Conservation (phyloP, 2,797 vertebrate genomes). For the Pampus argenteus region DNA sequence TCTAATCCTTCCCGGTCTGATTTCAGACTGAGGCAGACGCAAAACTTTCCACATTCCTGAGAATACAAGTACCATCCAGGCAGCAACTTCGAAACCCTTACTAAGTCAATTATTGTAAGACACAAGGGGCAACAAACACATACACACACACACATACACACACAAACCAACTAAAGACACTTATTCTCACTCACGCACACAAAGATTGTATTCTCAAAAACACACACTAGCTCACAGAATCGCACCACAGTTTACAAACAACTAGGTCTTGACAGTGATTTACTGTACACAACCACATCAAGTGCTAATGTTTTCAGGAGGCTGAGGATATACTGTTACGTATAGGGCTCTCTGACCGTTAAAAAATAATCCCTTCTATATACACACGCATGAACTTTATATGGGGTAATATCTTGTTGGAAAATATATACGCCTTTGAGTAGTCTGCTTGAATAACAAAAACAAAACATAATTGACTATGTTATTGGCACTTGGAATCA, state of each 20-base stretch:
- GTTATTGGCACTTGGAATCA: constrained; percentile 84
- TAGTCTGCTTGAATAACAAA: constrained; percentile 68
- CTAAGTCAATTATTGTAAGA: constrained; percentile 81
- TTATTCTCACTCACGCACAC: constrained; percentile 46
- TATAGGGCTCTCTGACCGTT: constrained; percentile 81
- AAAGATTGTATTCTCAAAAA: constrained; percentile 69
- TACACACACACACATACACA: constrained; percentile 24
- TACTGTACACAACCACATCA: constrained; percentile 84
- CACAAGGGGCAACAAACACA: constrained; percentile 70
- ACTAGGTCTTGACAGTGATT: constrained; percentile 80
- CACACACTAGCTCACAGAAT: constrained; percentile 69
- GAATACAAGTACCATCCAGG: constrained; percentile 83
- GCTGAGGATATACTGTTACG: constrained; percentile 80
- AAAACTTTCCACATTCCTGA: constrained; percentile 82
- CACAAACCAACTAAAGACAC: constrained; percentile 37
- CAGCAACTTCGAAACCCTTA: constrained; percentile 79
- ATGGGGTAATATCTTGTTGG: constrained; percentile 77
- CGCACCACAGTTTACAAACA: constrained; percentile 78
- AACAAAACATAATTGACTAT: constrained; percentile 56
- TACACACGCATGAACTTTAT: constrained; percentile 68
- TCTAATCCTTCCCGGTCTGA: constrained; percentile 73
- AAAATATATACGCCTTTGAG: constrained; percentile 83
- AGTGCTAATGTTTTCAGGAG: constrained; percentile 82
- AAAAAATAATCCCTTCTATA: constrained; percentile 85
- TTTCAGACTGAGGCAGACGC: constrained; percentile 82